A percentile compares a stretch with the other conserved stretches of the same genome.
Conservation (phyloP, 2,888 invertebrate species). For the Lasioglossum figueresi region DNA sequence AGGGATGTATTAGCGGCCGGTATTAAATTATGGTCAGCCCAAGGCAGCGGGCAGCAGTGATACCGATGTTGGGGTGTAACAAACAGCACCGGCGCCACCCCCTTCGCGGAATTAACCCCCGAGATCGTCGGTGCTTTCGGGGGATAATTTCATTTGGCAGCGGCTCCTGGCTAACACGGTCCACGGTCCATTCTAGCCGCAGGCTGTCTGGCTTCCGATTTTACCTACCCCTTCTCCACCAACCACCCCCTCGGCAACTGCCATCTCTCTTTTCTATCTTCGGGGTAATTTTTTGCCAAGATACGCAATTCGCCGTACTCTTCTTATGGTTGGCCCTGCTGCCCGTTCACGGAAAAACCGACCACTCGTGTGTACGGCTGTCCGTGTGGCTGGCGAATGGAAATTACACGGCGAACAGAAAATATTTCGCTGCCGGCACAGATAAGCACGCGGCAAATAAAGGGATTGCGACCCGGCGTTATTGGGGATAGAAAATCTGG, state of each 20-base stretch:
- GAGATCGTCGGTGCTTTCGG: constrained; percentile 75
- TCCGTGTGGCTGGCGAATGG: constrained; percentile 17
- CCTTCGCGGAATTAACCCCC: constrained; percentile 74
- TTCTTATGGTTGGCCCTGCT: not conserved
- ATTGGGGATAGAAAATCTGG: constrained; percentile 6
- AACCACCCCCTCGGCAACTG: not conserved
- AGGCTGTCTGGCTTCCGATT: constrained; percentile 62
- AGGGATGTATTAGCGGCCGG: constrained; percentile 78
- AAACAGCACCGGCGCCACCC: constrained; percentile 67
- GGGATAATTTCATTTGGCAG: constrained; percentile 81
- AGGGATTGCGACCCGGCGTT: not conserved
- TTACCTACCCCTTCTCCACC: constrained; percentile 14
- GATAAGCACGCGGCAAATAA: constrained; percentile 22
- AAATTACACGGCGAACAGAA: constrained; percentile 32
- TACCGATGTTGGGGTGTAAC: constrained; percentile 72
- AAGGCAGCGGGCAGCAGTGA: constrained; percentile 73
- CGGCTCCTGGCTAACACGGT: constrained; percentile 61
- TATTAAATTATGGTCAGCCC: constrained; percentile 81
- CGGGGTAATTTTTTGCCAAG: constrained; percentile 55
- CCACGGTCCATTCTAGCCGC: constrained; percentile 59
- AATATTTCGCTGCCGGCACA: constrained; percentile 14
- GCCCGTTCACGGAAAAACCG: constrained; percentile 29
- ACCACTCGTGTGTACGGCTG: constrained; percentile 14
- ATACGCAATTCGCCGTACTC: constrained; percentile 53
- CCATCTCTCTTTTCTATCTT: constrained; percentile 52